A percentile compares a stretch with the other conserved stretches of the same genome.
phyloP scores from a whole-genome alignment of 1,140 invertebrate genomes.

The Sinonovacula constricta region DNA sequence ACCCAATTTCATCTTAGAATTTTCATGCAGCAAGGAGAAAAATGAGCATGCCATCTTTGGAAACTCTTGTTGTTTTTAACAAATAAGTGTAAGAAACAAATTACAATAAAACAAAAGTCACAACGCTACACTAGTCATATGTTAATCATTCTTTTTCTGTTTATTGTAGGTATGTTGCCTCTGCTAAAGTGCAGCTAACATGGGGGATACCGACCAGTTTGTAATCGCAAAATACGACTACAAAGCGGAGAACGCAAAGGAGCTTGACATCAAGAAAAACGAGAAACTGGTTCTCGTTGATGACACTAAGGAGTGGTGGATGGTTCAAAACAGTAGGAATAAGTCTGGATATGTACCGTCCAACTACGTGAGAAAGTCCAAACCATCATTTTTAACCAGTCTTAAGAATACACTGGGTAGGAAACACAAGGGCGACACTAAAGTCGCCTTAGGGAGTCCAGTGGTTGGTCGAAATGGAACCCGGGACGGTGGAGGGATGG shows the following conservation, averaged over 20 bases:
- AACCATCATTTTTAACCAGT: conserved; percentile 69
- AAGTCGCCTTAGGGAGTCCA: conserved; percentile 51
- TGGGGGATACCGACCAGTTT: conserved; percentile 67
- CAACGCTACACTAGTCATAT: no score
- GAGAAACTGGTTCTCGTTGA: conserved; percentile 97
- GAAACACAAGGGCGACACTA: conserved; percentile 68
- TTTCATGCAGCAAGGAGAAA: no score
- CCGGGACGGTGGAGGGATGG: conserved; percentile 22
- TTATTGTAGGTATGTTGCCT: no score
- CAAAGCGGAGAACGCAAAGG: conserved; percentile 96
- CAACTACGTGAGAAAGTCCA: conserved; percentile 94
- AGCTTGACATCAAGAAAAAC: conserved; percentile 97
- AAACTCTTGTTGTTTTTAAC: no score
- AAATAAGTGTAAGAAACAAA: no score
- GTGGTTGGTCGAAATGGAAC: conserved; percentile 60
- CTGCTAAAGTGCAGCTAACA: conserved; percentile 54
- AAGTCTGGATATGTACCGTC: conserved; percentile 99
- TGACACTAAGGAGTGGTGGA: conserved; percentile 97
- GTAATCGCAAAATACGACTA: conserved; percentile 99
- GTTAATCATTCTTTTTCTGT: no score
- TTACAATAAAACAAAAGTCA: no score
- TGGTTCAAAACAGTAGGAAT: conserved; percentile 83
- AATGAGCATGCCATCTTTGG: no score
- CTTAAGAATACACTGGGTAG: conserved; percentile 62
- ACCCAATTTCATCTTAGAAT: no score